Percentiles rank a stretch among this genome's conserved stretches.
Conservation (phyloP, 2,113 vertebrate species). For the Oceanodroma tethys region DNA sequence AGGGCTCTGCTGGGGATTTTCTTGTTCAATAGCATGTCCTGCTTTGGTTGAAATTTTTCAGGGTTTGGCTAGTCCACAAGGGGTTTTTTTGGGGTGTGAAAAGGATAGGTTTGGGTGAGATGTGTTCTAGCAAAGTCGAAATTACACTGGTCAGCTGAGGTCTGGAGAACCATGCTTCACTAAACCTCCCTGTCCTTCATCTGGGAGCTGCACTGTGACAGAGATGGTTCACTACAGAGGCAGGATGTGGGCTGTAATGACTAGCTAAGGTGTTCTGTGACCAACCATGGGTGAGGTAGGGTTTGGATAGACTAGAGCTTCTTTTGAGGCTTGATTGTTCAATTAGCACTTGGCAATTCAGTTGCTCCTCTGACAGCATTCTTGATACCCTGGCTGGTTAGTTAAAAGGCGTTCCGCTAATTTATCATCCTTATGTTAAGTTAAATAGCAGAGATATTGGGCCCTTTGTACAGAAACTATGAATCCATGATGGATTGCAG, state of each 20-base stretch:
- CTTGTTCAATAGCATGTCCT: not conserved
- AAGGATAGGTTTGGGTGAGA: not conserved
- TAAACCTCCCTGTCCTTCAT: not conserved
- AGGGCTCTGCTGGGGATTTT: not conserved
- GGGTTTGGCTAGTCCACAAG: constrained; percentile 2
- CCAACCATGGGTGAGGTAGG: not conserved
- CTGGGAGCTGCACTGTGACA: not conserved
- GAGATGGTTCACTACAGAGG: not conserved
- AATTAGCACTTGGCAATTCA: not conserved
- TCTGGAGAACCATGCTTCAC: not conserved
- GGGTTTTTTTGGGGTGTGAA: constrained; percentile 30
- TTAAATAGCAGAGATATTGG: not conserved
- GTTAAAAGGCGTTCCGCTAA: not conserved
- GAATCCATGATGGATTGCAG: not conserved
- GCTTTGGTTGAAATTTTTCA: not conserved
- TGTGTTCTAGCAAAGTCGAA: not conserved
- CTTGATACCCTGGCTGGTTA: not conserved
- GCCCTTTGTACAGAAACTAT: not conserved
- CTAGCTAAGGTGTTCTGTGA: not conserved
- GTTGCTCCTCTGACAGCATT: not conserved
- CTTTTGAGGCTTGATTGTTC: not conserved
- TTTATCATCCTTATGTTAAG: not conserved
- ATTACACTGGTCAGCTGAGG: not conserved
- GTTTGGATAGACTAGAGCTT: not conserved
- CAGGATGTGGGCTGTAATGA: not conserved